These are phyloP conservation scores for Acrocyrtus sp. DNA, from an alignment of 2,888 invertebrate genomes.

Conservation along the genomic window DNA sequence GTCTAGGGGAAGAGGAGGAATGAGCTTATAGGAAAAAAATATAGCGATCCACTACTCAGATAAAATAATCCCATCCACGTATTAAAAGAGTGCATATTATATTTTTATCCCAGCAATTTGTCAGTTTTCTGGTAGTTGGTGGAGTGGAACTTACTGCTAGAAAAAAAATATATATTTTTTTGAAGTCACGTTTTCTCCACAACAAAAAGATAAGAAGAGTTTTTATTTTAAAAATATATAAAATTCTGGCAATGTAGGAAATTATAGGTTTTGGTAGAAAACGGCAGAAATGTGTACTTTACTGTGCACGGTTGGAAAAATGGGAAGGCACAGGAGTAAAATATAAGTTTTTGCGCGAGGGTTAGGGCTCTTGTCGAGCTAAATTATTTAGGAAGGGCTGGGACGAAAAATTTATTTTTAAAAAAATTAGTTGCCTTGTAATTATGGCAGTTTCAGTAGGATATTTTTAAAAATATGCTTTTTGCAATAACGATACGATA, in stretches of 20 bases:
- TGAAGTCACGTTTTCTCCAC: conserved; percentile 62
- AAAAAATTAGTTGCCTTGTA: conserved; percentile 61
- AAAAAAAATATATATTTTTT: conserved; percentile 38
- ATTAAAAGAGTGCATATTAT: too few species aligned
- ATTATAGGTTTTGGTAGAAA: conserved; percentile 57
- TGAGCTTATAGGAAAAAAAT: background rate
- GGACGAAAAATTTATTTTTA: too few species aligned
- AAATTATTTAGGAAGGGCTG: too few species aligned
- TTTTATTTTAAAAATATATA: too few species aligned
- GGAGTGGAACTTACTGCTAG: too few species aligned
- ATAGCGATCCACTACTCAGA: too few species aligned
- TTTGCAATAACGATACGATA: background rate
- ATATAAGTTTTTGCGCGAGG: too few species aligned
- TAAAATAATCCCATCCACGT: too few species aligned
- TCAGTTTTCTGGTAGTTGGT: too few species aligned
- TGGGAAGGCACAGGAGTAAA: too few species aligned
- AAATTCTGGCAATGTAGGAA: conserved; percentile 58
- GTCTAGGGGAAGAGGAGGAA: too few species aligned
- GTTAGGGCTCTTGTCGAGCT: too few species aligned
- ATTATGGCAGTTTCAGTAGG: conserved; percentile 56
- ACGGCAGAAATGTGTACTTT: background rate
- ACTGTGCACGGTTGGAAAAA: background rate
- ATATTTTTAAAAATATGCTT: background rate
- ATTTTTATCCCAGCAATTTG: conserved; percentile 57
- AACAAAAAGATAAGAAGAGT: conserved; percentile 46